These are phyloP conservation scores for Sericinus montela DNA, from an alignment of 2,888 invertebrate species.

Conservation along the genomic window DNA sequence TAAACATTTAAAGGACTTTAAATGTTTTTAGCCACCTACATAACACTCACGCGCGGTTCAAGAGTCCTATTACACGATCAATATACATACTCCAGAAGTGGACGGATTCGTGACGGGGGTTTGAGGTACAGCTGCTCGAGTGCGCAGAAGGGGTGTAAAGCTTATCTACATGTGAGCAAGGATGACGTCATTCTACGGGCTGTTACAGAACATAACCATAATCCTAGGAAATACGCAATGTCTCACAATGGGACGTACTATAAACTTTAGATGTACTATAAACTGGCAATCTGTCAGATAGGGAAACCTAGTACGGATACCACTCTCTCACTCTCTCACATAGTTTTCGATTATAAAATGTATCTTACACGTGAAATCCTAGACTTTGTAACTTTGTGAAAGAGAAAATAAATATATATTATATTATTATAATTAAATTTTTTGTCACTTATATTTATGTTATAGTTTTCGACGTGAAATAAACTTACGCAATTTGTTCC, in stretches of 20 bases:
- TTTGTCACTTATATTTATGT: too few species aligned
- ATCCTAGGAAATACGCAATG: constrained; percentile 1
- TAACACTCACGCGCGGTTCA: constrained; percentile 24
- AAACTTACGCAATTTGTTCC: too few species aligned
- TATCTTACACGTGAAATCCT: too few species aligned
- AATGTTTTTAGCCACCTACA: constrained; percentile 21
- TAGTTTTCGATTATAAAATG: too few species aligned
- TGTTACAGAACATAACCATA: constrained; percentile 25
- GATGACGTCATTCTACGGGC: constrained; percentile 22
- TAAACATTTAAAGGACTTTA: too few species aligned
- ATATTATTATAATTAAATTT: too few species aligned
- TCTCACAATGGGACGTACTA: not conserved
- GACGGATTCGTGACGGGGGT: constrained; percentile 30
- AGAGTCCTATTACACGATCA: constrained; percentile 33
- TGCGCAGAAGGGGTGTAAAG: constrained; percentile 28
- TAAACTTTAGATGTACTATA: constrained; percentile 1
- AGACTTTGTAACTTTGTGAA: too few species aligned
- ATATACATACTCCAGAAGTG: constrained; percentile 36
- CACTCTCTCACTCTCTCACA: not conserved
- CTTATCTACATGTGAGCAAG: constrained; percentile 23
- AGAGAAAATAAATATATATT: too few species aligned
- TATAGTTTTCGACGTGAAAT: too few species aligned
- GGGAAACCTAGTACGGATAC: too few species aligned
- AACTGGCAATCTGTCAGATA: too few species aligned
- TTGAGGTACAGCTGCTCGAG: constrained; percentile 39